Conservation (phyloP, 1,140 invertebrate genomes). For the Cotesia chilonis region DNA sequence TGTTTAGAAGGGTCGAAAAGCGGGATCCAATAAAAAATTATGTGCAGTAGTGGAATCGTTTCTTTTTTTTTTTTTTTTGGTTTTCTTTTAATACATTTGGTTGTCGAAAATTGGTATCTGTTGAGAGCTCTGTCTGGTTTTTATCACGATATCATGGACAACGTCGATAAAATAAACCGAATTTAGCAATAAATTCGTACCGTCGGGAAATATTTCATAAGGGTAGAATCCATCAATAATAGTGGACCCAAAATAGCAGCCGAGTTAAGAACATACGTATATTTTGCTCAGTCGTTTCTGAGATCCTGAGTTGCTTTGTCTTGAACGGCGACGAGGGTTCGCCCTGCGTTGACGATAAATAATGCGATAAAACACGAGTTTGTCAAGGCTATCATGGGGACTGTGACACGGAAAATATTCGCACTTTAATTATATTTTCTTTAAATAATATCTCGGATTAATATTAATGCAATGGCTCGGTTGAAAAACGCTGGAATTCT, state of each 20-base stretch:
- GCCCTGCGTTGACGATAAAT: conserved; percentile 60
- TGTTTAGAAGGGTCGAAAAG: no score
- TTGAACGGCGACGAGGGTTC: conserved; percentile 36
- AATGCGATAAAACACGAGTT: conserved; percentile 67
- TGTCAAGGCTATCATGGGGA: conserved; percentile 61
- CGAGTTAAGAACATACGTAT: conserved; percentile 34
- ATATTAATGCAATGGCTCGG: conserved; percentile 12
- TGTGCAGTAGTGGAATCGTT: no score
- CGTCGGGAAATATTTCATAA: conserved; percentile 65
- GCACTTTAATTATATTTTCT: background rate
- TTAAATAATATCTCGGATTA: background rate
- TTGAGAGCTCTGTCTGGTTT: conserved; percentile 57
- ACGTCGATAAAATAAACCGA: conserved; percentile 64
- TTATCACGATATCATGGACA: conserved; percentile 58
- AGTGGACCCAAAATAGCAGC: conserved; percentile 23
- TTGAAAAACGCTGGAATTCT: no score
- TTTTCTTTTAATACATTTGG: background rate
- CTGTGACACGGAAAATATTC: conserved; percentile 32
- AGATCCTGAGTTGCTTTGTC: background rate
- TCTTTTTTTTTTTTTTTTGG: background rate
- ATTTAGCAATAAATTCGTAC: conserved; percentile 65
- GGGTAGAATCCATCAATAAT: conserved; percentile 67
- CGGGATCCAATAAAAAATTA: no score
- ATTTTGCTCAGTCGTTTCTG: conserved; percentile 30
- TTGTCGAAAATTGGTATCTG: conserved; percentile 4